Evolutionary conservation across 2,113 vertebrate genomes (phyloP).

Genomic region (Rhombomys opimus): DNA sequence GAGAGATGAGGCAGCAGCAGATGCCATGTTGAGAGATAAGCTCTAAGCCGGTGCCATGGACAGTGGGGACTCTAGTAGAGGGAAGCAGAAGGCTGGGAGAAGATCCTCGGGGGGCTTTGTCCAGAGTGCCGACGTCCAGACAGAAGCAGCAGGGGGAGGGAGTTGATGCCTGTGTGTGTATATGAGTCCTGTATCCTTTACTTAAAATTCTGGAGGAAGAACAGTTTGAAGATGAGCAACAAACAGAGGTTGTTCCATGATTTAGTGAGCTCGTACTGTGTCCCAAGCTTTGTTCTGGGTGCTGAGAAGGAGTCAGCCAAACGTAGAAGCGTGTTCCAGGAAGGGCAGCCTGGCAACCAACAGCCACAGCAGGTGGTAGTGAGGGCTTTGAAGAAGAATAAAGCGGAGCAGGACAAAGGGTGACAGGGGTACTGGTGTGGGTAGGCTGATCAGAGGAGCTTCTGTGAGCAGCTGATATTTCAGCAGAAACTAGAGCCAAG

Average conservation of each 20-base stretch:
- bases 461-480: neutral
- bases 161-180: neutral
- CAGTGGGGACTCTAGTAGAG: neutral
- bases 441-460: neutral
- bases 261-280: neutral
- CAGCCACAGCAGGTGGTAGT: neutral
- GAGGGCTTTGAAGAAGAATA: neutral
- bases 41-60: neutral
- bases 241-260: slow-evolving; percentile 3
- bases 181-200: neutral
- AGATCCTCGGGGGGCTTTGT: neutral
- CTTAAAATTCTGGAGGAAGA: neutral
- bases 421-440: neutral
- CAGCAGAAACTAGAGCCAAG: neutral
- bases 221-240: neutral
- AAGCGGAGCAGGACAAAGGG: neutral
- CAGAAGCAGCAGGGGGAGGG: neutral
- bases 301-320: neutral
- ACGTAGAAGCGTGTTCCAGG: slow-evolving; percentile 16
- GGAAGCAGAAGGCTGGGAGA: neutral
- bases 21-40: too few species aligned
- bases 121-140: neutral
- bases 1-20: neutral
- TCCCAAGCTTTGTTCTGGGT: slow-evolving; percentile 1
- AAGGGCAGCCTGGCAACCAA: neutral